phyloP scores from a whole-genome alignment of 1,140 invertebrate species.

The Tetragnatha versicolor region DNA sequence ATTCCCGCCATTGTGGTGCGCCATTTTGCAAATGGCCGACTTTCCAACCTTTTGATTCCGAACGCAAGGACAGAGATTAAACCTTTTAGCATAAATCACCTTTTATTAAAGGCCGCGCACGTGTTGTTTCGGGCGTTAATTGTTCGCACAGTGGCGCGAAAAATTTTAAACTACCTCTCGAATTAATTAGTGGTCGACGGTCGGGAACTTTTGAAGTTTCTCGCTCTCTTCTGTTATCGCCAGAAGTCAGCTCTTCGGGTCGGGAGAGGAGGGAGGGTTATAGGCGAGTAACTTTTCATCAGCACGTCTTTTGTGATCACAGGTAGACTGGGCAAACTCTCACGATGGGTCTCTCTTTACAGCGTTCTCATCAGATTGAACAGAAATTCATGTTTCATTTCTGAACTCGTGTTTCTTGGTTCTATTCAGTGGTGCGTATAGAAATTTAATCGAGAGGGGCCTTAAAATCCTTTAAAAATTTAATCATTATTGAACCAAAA shows the following conservation, averaged over 20 bases:
- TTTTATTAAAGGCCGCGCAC: slow-evolving; percentile 49
- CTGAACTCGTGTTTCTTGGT: no score
- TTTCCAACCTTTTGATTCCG: slow-evolving; percentile 36
- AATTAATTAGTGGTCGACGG: slow-evolving; percentile 45
- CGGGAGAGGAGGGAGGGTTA: neutral
- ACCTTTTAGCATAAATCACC: slow-evolving; percentile 53
- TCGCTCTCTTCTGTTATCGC: slow-evolving; percentile 34
- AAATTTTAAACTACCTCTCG: slow-evolving; percentile 53
- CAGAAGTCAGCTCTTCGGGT: slow-evolving; percentile 26
- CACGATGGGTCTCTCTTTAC: no score
- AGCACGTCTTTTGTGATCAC: no score
- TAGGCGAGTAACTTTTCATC: no score
- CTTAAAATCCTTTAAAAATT: no score
- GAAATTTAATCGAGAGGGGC: no score
- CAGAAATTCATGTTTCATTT: no score
- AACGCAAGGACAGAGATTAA: slow-evolving; percentile 43
- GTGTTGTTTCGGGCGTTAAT: slow-evolving; percentile 42
- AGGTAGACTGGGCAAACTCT: no score
- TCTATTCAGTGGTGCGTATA: no score
- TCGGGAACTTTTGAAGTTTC: slow-evolving; percentile 40
- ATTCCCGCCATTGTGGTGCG: slow-evolving; percentile 34
- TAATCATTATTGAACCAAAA: no score
- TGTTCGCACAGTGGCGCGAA: slow-evolving; percentile 52
- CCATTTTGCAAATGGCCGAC: slow-evolving; percentile 38
- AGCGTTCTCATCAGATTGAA: no score